Evolutionary conservation across 2,113 vertebrate species (phyloP).

Genomic region (Noctilio leporinus): DNA sequence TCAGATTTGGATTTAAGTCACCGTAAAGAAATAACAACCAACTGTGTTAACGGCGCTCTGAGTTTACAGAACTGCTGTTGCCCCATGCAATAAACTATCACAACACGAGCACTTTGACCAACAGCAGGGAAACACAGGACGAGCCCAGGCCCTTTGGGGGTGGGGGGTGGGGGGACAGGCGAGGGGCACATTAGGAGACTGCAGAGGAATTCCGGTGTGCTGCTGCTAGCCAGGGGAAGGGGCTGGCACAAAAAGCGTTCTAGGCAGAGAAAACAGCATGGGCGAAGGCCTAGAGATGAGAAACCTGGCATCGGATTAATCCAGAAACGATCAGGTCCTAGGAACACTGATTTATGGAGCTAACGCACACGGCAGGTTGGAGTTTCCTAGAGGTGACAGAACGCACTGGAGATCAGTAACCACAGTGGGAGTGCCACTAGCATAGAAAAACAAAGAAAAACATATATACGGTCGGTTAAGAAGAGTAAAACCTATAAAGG

Average conservation of each 20-base stretch:
- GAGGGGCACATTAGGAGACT: not conserved
- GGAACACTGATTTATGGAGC: not conserved
- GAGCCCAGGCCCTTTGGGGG: too few species aligned
- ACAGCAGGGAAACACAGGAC: not conserved
- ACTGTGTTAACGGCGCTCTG: not conserved
- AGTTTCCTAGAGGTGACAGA: not conserved
- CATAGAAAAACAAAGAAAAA: too few species aligned
- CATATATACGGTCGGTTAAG: not conserved
- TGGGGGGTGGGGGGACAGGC: too few species aligned
- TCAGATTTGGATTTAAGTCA: not conserved
- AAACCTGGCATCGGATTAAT: not conserved
- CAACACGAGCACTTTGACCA: not conserved
- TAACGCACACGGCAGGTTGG: not conserved
- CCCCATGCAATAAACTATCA: too few species aligned
- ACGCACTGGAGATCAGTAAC: not conserved
- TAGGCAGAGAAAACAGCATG: not conserved
- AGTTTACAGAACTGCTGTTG: not conserved
- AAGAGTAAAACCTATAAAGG: not conserved
- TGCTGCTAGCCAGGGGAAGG: not conserved
- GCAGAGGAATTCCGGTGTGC: fast-evolving
- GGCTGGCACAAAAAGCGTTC: not conserved
- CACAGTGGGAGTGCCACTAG: too few species aligned
- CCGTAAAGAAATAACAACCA: not conserved
- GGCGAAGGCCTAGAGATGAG: not conserved
- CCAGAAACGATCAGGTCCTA: not conserved